Conservation (phyloP, 2,888 invertebrate species). For the Petrolisthes manimaculis region DNA sequence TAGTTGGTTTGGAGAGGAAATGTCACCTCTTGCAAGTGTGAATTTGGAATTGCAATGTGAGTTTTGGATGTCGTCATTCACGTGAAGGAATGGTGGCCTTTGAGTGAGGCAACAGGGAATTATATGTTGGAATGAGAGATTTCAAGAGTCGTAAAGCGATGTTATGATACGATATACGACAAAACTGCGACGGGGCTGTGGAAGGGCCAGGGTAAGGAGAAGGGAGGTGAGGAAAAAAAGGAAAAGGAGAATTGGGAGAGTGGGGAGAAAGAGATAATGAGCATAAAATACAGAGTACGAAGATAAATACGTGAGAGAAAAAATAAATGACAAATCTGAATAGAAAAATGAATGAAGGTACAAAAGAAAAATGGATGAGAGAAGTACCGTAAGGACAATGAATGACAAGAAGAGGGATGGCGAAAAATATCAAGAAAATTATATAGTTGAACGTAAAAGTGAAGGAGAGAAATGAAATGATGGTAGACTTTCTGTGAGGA, state of each 20-base stretch:
- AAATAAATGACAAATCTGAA: background rate
- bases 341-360: background rate
- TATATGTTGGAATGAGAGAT: constrained; percentile 18
- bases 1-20: background rate
- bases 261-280: background rate
- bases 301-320: background rate
- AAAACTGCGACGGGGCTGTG: too few relatives aligned
- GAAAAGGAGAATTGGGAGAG: background rate
- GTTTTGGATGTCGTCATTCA: constrained; percentile 4
- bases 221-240: background rate
- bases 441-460: background rate
- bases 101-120: constrained; percentile 18
- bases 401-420: background rate
- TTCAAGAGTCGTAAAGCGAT: constrained; percentile 11
- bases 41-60: background rate
- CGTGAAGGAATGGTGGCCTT: constrained; percentile 10
- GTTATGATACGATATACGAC: background rate
- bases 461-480: background rate
- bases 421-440: background rate
- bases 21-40: constrained; percentile 11
- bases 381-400: background rate
- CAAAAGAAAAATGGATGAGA: background rate
- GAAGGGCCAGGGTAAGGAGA: background rate
- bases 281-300: background rate
- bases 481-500: background rate